Conservation (phyloP, 92 coral and sea anemone species). For the Phenganax subtilis region DNA sequence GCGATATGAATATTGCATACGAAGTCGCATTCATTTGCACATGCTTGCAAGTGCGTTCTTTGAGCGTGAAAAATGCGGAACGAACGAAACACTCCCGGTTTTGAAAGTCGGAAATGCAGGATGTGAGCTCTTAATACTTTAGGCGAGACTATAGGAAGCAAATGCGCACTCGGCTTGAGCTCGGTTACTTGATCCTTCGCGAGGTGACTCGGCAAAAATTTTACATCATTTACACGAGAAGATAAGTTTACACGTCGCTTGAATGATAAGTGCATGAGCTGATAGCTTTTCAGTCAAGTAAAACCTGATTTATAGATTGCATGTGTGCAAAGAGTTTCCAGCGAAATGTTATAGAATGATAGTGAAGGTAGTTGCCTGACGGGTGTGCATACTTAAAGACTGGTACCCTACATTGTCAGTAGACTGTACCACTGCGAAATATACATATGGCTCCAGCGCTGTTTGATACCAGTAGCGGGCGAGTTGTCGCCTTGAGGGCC, state of each 20-base stretch:
- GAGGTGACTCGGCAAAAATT: neutral
- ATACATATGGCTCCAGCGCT: no score
- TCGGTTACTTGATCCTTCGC: neutral
- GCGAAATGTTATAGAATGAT: no score
- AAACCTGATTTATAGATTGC: no score
- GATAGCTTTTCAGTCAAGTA: neutral
- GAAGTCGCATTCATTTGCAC: slow-evolving; percentile 10
- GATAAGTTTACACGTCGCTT: neutral
- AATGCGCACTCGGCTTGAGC: neutral
- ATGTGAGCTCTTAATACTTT: neutral
- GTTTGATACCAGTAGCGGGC: no score
- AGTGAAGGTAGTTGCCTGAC: no score
- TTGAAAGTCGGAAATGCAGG: neutral
- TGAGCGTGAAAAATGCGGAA: neutral
- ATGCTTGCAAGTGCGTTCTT: neutral
- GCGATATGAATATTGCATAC: neutral
- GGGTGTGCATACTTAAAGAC: no score
- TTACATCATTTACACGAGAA: neutral
- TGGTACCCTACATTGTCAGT: no score
- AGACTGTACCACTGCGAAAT: no score
- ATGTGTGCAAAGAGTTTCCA: no score
- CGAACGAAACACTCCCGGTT: neutral
- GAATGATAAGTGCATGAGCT: neutral
- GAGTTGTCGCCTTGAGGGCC: no score
- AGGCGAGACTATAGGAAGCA: neutral